Base-by-base conservation (phyloP, 2,888 invertebrate genomes). In the Cataglyphis rosenhaueri region DNA sequence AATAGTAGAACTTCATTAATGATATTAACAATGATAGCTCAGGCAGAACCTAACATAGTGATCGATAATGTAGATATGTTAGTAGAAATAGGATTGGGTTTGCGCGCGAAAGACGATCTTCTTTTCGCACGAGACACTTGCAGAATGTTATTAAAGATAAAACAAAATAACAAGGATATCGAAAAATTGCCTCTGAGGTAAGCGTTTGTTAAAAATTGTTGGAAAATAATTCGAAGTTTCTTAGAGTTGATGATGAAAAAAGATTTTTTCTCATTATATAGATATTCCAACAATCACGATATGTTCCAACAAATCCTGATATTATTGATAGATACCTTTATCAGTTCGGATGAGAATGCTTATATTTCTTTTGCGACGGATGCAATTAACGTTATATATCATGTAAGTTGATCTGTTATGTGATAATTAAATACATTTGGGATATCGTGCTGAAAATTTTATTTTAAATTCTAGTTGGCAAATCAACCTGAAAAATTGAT, bases 11-110 rank as follows among this genome's bases (percentile, higher is more conserved):
- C 97, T 0, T 97, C 98, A 0, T 94, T 98, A 4, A 96, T 97
- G 81, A 93, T 99, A 1, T 95, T 99, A 1, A 96, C 97, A 18
- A 98, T 99, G 97, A 96, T 96, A 52, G 96, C 97, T 0, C 94
- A 95, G 90, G 95, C 95, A 0, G 96, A 96, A 84, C 95, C 96
- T 0, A 95, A 95, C 0, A 96, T 97, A 38, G 95, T 96, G 0
- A 95, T 95, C 8, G 96, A 96, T 35, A 98, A 98, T 94, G 95
- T 98, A 3, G 96, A 96, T 86, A 95, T 97, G 6, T 96, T 98
- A 65, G 96, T 97, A 83, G 95, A 96, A 18, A 96, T 97, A 87
- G 98, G 97, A 0, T 95, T 98, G 18, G 96, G 95, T 18, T 93
- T 94, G 48, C 92, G 95, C 68, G 95, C 95, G 2, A 94, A 94